Evolutionary conservation across 2,113 vertebrate species (phyloP).

Genomic region (Rhodinocichla rosea): DNA sequence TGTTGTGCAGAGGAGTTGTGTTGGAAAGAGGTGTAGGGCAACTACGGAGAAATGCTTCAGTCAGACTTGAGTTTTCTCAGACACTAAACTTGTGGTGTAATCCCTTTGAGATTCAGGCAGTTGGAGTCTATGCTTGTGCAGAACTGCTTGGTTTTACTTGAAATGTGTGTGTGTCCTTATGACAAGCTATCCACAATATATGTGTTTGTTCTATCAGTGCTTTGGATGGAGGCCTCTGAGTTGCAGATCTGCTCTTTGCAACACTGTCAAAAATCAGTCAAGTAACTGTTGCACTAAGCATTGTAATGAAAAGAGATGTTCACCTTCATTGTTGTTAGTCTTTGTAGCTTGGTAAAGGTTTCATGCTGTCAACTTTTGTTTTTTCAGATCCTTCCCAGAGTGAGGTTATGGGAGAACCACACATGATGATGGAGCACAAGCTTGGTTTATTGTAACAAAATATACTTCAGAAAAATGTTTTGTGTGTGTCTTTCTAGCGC

Average conservation of each 20-base stretch:
- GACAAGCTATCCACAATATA: neutral
- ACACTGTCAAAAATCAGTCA: neutral
- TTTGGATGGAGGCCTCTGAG: neutral
- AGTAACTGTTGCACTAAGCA: neutral
- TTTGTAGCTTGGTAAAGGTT: neutral
- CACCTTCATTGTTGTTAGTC: neutral
- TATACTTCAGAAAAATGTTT: neutral
- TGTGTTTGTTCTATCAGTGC: neutral
- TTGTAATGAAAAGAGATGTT: neutral
- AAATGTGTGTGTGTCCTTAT: neutral
- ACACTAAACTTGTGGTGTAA: neutral
- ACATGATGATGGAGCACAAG: slow-evolving; percentile 91
- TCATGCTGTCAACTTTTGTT: neutral
- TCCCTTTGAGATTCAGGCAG: neutral
- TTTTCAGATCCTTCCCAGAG: slow-evolving; percentile 87
- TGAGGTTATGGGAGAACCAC: slow-evolving; percentile 94
- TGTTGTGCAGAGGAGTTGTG: neutral
- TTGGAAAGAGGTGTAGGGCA: neutral
- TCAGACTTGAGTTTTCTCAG: neutral
- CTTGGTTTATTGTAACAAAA: slow-evolving; percentile 82
- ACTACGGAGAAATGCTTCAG: neutral
- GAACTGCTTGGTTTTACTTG: neutral
- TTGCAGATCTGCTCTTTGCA: neutral
- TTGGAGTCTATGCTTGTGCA: neutral
- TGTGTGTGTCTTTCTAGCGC: slow-evolving; percentile 17